Base-by-base conservation (phyloP, 2,113 vertebrate species). In the Peromyscus polionotus region DNA sequence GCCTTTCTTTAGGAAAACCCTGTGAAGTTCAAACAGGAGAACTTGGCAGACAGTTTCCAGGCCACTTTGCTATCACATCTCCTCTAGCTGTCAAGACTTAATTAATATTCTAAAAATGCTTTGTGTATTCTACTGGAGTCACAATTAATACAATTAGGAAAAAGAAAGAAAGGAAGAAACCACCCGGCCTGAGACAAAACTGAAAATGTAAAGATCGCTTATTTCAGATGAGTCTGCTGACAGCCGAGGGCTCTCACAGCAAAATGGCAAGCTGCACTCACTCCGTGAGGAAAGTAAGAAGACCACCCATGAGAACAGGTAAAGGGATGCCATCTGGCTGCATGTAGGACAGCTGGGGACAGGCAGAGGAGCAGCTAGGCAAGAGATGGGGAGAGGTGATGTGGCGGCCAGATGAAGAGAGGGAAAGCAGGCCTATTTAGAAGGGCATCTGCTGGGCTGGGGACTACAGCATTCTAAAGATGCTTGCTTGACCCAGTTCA, bases 71-170 rank as follows among this genome's bases (percentile, higher is more conserved):
- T 59, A 77, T 81, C 51, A 63, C 79, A n/a, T 42, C 33, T 45
- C 87, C 0, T 0, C 22, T 6, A 31, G 84, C 14, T 68, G 86
- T n/a, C 17, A 33, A 57, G 39, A 39, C 75, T 45, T 85, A 36
- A 61, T 36, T 45, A 76, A 61, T 87, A 92, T 81, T 91, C 95
- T 86, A 89, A 45, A 94, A 81, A 80, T 24, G 39, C 19, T 61
- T 36, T 51, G 8, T 65, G 75, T 39, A 93, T 92, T 81, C 93
- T 39, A 2, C 31, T 26, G 59, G 65, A 65, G 36, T 72, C 3
- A 3, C 7, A 61, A 33, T 76, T 51, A 91, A 93, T 63, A 54
- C 45, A 93, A 95, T 94, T 77, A 95, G 80, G 51, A 95, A 93
- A 95, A 79, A 95, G 11, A 7, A n/a, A n/a, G 19, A 16, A n/a